Base-by-base conservation (phyloP, 30 jellyfish, hydroid and myxozoan species). In the Sanderia malayensis region DNA sequence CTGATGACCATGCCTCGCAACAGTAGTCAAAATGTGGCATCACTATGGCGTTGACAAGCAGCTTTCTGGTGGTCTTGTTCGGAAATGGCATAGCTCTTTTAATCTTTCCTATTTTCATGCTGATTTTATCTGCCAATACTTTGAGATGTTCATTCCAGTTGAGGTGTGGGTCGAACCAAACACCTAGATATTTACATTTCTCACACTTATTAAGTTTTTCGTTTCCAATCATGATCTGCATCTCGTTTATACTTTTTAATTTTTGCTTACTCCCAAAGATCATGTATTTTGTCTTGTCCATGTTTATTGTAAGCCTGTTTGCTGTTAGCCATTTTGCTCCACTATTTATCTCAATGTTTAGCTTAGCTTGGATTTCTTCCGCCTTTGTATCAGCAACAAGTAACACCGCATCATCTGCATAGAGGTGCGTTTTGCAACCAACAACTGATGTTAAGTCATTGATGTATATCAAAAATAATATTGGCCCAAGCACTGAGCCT, bases 401-500 rank as follows among this genome's bases (percentile, higher is more conserved):
- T 7, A 57, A 15, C 47, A 73, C 86, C 4, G 76, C 68, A 73
- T 58, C 69, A 44, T 73, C 76, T 73, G 76, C 86, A 58, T 41
- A 59, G 58, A 73, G 76, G 31, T 73, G 86, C 69, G 34, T 73
- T 58, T 58, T 73, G 57, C 86, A 73, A 57, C 76, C 31, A 4
- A 59, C 68, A 30, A 37, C 76, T 31, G 31, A 0, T 47, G 72
- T 52, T 27, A 71, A 15, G 72, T 71, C 72, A 71, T 53, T 71
- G 46, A 73, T 46, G 69, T 59, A 46, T 58, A 58, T 73, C 76
- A 59, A 59, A 73, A 73, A 55, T 46, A 57, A 45, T 37, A 76
- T 61, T 37, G 71, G 80, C n/a, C 80, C 88, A 2, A 61, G 46
- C 72, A 76, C 73, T 26, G 88, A 76, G 44, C 80, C 88, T 44